These are phyloP conservation scores for Ichneumoninae sp. DNA, from an alignment of 2,888 invertebrate species.

Conservation along the genomic window DNA sequence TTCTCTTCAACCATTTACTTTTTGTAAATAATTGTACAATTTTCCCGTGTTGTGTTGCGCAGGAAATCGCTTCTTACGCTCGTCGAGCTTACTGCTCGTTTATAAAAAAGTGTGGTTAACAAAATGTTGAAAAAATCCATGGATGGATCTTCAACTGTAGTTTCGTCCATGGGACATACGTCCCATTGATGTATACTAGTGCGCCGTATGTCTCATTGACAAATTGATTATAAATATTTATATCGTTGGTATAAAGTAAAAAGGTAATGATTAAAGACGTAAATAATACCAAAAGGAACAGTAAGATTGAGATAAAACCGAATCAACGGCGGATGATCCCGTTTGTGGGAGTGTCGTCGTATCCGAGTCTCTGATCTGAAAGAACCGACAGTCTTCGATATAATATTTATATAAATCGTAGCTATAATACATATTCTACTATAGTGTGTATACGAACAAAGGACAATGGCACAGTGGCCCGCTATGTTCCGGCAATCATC, in stretches of 20 bases:
- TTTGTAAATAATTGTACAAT: conserved; percentile 32
- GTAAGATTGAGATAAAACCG: conserved; percentile 25
- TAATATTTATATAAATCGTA: conserved; percentile 18
- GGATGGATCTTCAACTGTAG: neutral
- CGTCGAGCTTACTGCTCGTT: neutral
- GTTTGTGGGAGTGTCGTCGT: conserved; percentile 12
- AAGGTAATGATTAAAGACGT: too few species aligned
- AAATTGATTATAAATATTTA: too few species aligned
- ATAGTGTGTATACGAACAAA: conserved; percentile 70
- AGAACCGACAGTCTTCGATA: conserved; percentile 4
- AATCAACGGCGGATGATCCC: neutral
- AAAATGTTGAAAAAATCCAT: neutral
- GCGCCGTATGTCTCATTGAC: too few species aligned
- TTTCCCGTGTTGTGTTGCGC: neutral
- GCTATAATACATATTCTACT: conserved; percentile 3
- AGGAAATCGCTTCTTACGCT: neutral
- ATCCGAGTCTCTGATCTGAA: conserved; percentile 30
- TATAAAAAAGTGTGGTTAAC: neutral
- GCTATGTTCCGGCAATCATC: conserved; percentile 72
- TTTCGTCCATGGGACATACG: neutral
- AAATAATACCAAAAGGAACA: neutral
- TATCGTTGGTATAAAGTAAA: too few species aligned
- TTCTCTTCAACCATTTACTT: conserved; percentile 23
- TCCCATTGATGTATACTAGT: too few species aligned
- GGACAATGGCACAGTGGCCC: conserved; percentile 80